Evolutionary conservation across 1,140 invertebrate species (phyloP), one percentile per base, ranked within the genome.

Genomic region (Protaetia brevitarsis): DNA sequence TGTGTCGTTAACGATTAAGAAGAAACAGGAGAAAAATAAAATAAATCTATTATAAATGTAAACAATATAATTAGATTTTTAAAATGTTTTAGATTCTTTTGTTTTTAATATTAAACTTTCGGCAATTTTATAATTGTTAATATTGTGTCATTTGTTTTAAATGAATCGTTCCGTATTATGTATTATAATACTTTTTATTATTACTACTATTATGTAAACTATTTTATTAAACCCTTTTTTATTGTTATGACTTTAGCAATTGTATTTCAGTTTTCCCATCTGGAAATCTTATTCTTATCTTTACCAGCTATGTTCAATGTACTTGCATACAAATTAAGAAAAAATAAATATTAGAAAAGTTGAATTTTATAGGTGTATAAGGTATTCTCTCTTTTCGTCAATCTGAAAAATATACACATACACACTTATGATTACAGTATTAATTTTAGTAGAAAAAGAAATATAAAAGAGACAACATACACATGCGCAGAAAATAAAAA

Each of bases 281-380:
- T 29, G 26, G 16, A 29, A 59, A 59, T 29, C 16, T 31, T 59
- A 56, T 13, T 56, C 62, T 56, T 7, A 29, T 59, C 36, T 37
- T 63, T 58, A 65, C 66, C 30, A 68, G 56, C 63, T 72, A 67
- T 70, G 67, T 66, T 69, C 66, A 65, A 57, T 56, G 65, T 58
- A 60, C 59, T 63, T 62, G 45, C 59, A 11, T 11, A 59, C 21
- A 62, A 16, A 59, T 29, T 31, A 59, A 59, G 26, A 30, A 23
- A 19, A 59, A 59, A 59, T n/a, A 59, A 59, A n/a, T n/a, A n/a
- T n/a, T 31, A 62, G 60, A 62, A 23, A 36, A 62, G 31, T 62
- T 62, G 19, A 31, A 62, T 62, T 62, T 62, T 62, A 62, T 62
- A 62, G 23, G 4, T n/a, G n/a, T n/a, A n/a, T 21, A 62, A 51